Evolutionary conservation across 2,113 vertebrate species (phyloP).

Genomic region (Psittacara wagleri): DNA sequence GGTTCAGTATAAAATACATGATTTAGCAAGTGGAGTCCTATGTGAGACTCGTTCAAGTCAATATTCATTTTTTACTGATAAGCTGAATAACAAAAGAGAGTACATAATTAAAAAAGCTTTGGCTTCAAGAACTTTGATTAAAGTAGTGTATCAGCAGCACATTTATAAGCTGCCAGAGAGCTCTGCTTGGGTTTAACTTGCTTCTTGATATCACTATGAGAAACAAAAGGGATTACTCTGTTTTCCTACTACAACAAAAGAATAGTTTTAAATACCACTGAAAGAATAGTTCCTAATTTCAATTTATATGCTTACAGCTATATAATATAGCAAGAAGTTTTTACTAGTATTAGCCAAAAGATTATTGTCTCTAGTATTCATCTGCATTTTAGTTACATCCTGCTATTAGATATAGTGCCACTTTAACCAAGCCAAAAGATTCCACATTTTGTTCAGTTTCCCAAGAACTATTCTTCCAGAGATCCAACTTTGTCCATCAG

Average conservation of each 20-base stretch:
- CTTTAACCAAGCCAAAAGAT: not conserved
- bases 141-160: not conserved
- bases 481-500: rapidly evolving
- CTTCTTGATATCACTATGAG: not conserved
- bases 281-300: not conserved
- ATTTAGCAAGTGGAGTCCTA: not conserved
- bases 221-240: not conserved
- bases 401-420: not conserved
- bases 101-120: not conserved
- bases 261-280: not conserved
- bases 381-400: not conserved
- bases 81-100: not conserved
- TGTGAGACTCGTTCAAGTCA: not conserved
- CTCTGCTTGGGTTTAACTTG: not conserved
- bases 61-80: not conserved
- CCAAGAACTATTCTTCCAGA: not conserved
- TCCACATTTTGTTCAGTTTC: not conserved
- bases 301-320: not conserved
- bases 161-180: not conserved
- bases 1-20: not conserved
- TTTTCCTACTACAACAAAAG: not conserved
- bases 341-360: not conserved
- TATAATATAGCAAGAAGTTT: not conserved
- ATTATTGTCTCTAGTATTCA: not conserved
- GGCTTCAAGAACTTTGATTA: not conserved